Evolutionary conservation across 1,140 invertebrate genomes (phyloP).

Genomic region (Teleopsis dalmanni): DNA sequence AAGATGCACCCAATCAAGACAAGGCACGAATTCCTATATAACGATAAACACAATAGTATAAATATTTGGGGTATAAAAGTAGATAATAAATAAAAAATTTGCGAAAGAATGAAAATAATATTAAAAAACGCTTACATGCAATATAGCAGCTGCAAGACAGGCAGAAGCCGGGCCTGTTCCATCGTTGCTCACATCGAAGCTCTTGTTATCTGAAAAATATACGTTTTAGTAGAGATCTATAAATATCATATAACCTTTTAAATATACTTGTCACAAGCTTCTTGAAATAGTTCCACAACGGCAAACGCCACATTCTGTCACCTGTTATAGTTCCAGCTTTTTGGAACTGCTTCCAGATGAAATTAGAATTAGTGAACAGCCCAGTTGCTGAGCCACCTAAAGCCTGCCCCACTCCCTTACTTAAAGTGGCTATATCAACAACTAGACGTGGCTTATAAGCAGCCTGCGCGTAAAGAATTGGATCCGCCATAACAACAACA

Average conservation of each 20-base stretch:
- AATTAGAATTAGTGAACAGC: slow-evolving; percentile 65
- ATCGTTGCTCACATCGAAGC: slow-evolving; percentile 57
- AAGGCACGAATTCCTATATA: too few species aligned
- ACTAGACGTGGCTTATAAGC: slow-evolving; percentile 56
- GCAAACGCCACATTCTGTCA: slow-evolving; percentile 84
- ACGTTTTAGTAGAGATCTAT: too few species aligned
- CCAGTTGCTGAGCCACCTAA: slow-evolving; percentile 70
- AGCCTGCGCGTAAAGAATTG: slow-evolving; percentile 68
- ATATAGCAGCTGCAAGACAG: slow-evolving; percentile 61
- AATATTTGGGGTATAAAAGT: too few species aligned
- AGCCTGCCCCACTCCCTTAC: slow-evolving; percentile 43
- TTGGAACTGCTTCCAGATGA: slow-evolving; percentile 57
- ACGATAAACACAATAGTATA: too few species aligned
- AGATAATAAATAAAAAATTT: too few species aligned
- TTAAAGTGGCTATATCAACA: slow-evolving; percentile 70
- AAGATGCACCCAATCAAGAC: too few species aligned
- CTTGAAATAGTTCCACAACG: slow-evolving; percentile 73
- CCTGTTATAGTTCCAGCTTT: slow-evolving; percentile 64
- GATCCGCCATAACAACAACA: slow-evolving; percentile 80
- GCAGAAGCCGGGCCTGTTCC: slow-evolving; percentile 50
- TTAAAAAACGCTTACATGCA: slow-evolving; percentile 49
- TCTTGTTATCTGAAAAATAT: slow-evolving; percentile 14
- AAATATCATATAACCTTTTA: not conserved
- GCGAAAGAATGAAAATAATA: too few species aligned
- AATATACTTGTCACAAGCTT: slow-evolving; percentile 53